A percentile compares a stretch with the other conserved stretches of the same genome.
phyloP scores from a whole-genome alignment of 2,797 vertebrate genomes.

The Miichthys miiuy region DNA sequence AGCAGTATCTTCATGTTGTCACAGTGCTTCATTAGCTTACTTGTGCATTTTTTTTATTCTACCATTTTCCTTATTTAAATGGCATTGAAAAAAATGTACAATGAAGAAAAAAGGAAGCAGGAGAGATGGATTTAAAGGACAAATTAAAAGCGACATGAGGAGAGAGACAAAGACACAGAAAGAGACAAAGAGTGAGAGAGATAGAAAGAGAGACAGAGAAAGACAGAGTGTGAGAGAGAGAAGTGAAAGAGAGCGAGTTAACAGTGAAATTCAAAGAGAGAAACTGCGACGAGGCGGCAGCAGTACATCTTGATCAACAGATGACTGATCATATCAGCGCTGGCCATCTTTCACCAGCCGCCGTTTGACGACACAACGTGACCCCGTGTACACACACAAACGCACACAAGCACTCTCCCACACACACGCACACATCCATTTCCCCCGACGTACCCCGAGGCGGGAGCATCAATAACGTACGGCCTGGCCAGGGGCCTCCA shows the following conservation, averaged over 20 bases:
- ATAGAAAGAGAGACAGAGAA: conserved; percentile 19
- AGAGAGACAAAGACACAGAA: conserved; percentile 10
- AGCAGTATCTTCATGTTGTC: neutral
- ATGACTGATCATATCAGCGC: conserved; percentile 96
- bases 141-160: conserved; percentile 16
- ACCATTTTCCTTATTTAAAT: neutral
- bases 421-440: conserved; percentile 83
- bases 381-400: conserved; percentile 69
- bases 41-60: neutral
- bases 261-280: conserved; percentile 66
- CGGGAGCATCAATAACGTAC: conserved; percentile 96
- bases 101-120: neutral
- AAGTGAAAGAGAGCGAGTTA: conserved; percentile 62
- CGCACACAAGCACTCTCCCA: conserved; percentile 39
- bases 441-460: conserved; percentile 91
- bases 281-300: conserved; percentile 73
- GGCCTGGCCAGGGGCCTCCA: conserved; percentile 87
- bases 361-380: conserved; percentile 96
- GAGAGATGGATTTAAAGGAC: conserved; percentile 9
- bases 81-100: neutral
- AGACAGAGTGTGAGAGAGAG: conserved; percentile 38
- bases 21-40: neutral
- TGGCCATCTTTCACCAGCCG: conserved; percentile 95
- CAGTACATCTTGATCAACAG: conserved; percentile 99
- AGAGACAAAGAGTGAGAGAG: conserved; percentile 7